Conservation (phyloP, 2,113 vertebrate genomes). For the Ceuthmochares aereus region DNA sequence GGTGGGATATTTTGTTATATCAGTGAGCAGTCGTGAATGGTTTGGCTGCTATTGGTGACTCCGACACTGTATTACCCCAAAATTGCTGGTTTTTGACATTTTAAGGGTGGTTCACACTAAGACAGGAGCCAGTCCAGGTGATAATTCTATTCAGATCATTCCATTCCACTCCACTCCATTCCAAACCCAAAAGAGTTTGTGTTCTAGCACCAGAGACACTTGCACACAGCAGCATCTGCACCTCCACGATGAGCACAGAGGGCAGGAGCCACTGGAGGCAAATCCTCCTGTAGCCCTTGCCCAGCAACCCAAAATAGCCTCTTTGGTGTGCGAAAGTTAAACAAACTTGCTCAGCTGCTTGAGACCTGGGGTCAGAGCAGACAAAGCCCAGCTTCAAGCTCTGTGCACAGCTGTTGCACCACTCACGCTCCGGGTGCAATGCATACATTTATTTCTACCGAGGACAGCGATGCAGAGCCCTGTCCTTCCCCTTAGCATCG, state of each 20-base stretch:
- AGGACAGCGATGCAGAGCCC: background rate
- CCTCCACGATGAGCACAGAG: background rate
- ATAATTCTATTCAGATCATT: too few relatives aligned
- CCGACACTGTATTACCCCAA: fast-evolving
- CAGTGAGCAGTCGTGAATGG: background rate
- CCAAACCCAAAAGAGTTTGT: background rate
- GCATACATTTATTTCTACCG: background rate
- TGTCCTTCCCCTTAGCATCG: background rate
- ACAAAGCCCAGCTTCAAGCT: background rate
- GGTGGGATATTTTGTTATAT: fast-evolving
- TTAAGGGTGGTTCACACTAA: background rate
- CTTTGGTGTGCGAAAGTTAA: too few relatives aligned
- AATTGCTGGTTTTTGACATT: fast-evolving
- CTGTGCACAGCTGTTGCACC: background rate
- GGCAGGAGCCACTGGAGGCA: background rate
- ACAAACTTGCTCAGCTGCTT: background rate
- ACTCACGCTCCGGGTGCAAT: background rate
- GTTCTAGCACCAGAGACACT: background rate
- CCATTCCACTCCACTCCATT: background rate
- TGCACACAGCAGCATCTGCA: background rate
- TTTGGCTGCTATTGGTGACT: background rate
- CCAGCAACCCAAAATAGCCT: background rate
- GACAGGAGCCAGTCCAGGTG: background rate
- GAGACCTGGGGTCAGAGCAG: background rate
- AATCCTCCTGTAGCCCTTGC: background rate